Evolutionary conservation across 23 tunicate species (phyloP).

Genomic region (Trididemnum miniatum): DNA sequence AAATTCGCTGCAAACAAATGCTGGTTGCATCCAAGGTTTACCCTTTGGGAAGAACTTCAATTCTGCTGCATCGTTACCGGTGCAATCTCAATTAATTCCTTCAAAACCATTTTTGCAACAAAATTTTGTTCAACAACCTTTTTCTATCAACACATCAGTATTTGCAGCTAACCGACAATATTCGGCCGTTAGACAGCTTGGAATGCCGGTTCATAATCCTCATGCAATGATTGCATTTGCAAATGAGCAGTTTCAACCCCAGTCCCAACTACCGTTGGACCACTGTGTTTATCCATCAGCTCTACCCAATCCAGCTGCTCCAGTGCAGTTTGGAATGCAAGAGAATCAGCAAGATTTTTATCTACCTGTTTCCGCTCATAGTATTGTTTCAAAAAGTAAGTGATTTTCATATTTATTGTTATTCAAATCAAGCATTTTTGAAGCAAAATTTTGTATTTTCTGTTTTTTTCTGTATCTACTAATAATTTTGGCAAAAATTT

Average conservation of each 20-base stretch:
- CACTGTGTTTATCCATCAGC: slow-evolving; percentile 1
- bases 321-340: not conserved
- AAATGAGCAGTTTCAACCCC: not conserved
- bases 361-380: not conserved
- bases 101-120: not conserved
- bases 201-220: not conserved
- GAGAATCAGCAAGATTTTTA: slow-evolving; percentile 5
- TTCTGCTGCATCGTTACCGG: not conserved
- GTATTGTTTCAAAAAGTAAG: slow-evolving; percentile 13
- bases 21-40: no score
- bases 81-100: not conserved
- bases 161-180: not conserved
- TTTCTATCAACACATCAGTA: not conserved
- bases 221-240: not conserved
- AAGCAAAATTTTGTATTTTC: no score
- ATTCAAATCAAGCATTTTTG: no score
- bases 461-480: no score
- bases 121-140: not conserved
- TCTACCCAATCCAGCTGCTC: not conserved
- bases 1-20: not conserved
- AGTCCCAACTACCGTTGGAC: not conserved
- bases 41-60: not conserved
- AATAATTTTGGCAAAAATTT: no score
- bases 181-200: not conserved
- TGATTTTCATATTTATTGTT: no score